Base-by-base conservation (phyloP, 2,113 vertebrate species). In the Corvus hawaiiensis region DNA sequence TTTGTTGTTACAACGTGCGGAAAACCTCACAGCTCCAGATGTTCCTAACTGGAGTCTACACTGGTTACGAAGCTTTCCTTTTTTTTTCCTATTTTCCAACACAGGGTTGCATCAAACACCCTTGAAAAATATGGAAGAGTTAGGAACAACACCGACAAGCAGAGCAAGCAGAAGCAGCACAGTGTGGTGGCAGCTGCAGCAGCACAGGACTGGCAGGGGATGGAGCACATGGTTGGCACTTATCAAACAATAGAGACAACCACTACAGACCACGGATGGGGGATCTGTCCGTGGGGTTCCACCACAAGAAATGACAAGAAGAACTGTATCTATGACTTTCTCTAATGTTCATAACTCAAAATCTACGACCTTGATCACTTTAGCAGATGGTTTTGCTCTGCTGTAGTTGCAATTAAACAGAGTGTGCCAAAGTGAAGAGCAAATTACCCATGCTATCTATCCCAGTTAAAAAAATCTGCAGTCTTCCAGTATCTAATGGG, bases 301-400 rank as follows among this genome's bases (percentile, higher is more conserved):
- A 11, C 91, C 88, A 23, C 73, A 35, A 95, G 88, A 27, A 92
- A n/a, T 89, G 94, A 94, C 93, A 94, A 84, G 83, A 94, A 95
- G 90, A 86, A 94, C 92, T 64, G 84, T 8, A 39, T 76, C 92
- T 16, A 16, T 90, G 96, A 89, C 76, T 96, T 94, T 46, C 83
- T 58, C 79, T 84, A 96, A 94, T 90, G 22, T 90, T 94, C 96
- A 96, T 97, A 92, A 92, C 94, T 97, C 96, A 96, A 87, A 96
- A 93, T 79, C 83, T 30, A 76, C 21, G 43, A 96, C 91, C 90
- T 96, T 96, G 96, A 96, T 96, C 94, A 32, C 90, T 97, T 95
- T 46, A 96, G 90, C 94, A 97, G 96, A 96, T 97, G 94, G 96
- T 73, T 96, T 90, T 93, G 92, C 94, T 89, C 94, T 90, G 96